Percentiles rank a stretch among this genome's conserved stretches.
Conservation (phyloP, 2,888 invertebrate genomes). For the Drosophila merina region DNA sequence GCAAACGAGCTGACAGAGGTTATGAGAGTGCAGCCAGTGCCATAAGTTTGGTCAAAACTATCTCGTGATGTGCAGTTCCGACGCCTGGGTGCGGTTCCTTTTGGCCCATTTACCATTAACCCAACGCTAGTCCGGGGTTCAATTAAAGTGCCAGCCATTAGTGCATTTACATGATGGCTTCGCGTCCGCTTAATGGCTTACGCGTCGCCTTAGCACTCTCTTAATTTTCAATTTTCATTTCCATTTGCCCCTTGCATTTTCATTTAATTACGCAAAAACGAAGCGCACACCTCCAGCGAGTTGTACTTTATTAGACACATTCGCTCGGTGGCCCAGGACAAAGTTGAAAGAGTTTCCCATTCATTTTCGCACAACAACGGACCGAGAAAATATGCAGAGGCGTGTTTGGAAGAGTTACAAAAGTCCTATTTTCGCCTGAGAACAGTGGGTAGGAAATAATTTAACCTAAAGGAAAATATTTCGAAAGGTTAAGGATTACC, state of each 20-base stretch:
- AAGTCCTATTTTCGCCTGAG: slow-evolving; percentile 27
- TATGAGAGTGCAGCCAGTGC: slow-evolving; percentile 58
- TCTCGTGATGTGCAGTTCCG: slow-evolving; percentile 7
- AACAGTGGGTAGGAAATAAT: slow-evolving; percentile 13
- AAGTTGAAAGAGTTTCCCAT: slow-evolving; percentile 42
- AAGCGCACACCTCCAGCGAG: slow-evolving; percentile 43
- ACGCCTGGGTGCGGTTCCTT: slow-evolving; percentile 50
- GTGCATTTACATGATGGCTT: slow-evolving; percentile 51
- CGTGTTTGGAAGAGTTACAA: slow-evolving; percentile 30
- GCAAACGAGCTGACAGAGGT: slow-evolving; percentile 74
- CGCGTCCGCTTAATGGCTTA: slow-evolving; percentile 61
- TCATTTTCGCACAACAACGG: slow-evolving; percentile 24
- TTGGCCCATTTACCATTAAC: slow-evolving; percentile 19
- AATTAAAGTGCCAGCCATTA: slow-evolving; percentile 72
- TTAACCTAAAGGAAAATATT: background rate
- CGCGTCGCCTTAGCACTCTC: slow-evolving; percentile 55
- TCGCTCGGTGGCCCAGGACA: slow-evolving; percentile 36
- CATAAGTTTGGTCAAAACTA: slow-evolving; percentile 36
- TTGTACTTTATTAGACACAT: slow-evolving; percentile 66
- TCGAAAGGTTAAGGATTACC: too few species aligned
- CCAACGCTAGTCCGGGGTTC: slow-evolving; percentile 37
- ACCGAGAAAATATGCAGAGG: slow-evolving; percentile 37
- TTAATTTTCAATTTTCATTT: slow-evolving; percentile 54
- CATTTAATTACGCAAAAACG: slow-evolving; percentile 72
- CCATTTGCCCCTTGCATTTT: slow-evolving; percentile 43